These are phyloP conservation scores for Pyrrhia umbra DNA, from an alignment of 2,888 invertebrate genomes.

Conservation along the genomic window DNA sequence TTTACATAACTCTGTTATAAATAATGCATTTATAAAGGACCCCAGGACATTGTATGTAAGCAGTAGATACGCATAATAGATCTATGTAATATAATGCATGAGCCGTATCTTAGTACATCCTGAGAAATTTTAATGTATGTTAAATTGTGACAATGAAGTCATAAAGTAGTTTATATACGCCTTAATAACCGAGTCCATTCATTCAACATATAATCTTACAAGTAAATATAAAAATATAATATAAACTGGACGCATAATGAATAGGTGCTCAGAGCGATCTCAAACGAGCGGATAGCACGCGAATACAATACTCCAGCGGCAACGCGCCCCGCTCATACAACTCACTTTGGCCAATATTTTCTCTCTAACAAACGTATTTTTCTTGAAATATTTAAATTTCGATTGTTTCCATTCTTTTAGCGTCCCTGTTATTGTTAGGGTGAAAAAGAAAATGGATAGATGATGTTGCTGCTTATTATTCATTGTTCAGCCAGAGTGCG, in stretches of 20 bases:
- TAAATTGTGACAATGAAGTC: slow-evolving; percentile 57
- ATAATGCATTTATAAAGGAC: neutral
- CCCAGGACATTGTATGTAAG: neutral
- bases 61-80: neutral
- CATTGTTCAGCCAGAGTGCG: slow-evolving; percentile 78
- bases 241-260: slow-evolving; percentile 30
- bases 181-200: slow-evolving; percentile 29
- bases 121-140: too few species aligned
- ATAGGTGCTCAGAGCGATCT: slow-evolving; percentile 43
- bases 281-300: slow-evolving; percentile 42
- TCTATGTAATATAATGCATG: too few species aligned
- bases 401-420: slow-evolving; percentile 84
- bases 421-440: slow-evolving; percentile 82
- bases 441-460: slow-evolving; percentile 86
- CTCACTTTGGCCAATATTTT: slow-evolving; percentile 72
- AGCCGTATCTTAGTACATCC: too few species aligned
- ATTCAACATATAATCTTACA: slow-evolving; percentile 44
- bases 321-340: slow-evolving; percentile 45
- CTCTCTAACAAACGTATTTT: slow-evolving; percentile 71
- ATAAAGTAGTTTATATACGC: slow-evolving; percentile 48
- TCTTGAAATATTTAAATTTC: slow-evolving; percentile 86
- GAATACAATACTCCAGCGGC: slow-evolving; percentile 21
- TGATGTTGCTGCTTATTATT: slow-evolving; percentile 87
- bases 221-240: slow-evolving; percentile 39
- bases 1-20: neutral